Evolutionary conservation across 2,888 invertebrate species (phyloP).

Genomic region (Aleiodes alternator): DNA sequence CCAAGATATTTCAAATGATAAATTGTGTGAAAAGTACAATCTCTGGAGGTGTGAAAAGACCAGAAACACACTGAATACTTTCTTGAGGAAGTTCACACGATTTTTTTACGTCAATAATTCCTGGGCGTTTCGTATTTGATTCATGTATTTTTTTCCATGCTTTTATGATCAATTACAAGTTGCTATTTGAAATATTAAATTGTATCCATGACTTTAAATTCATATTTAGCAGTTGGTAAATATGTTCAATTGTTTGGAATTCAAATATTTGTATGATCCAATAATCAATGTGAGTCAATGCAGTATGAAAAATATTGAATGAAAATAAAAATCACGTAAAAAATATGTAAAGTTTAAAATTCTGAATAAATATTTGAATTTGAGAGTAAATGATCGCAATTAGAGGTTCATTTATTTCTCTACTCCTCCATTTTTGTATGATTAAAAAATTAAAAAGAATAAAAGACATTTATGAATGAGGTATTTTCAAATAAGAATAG

Average conservation of each 20-base stretch:
- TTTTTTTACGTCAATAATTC: constrained; percentile 10
- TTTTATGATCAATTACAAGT: background rate
- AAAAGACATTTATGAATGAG: constrained; percentile 39
- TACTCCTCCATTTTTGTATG: background rate
- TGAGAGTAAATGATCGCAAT: background rate
- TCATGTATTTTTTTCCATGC: background rate
- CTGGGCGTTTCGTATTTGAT: background rate
- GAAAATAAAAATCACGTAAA: constrained; percentile 1
- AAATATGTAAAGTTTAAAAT: constrained; percentile 20
- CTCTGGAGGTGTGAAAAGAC: constrained; percentile 27
- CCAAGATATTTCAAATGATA: constrained; percentile 62
- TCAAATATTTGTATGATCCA: constrained; percentile 18
- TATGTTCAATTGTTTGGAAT: constrained; percentile 12
- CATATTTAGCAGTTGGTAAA: background rate
- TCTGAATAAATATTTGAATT: constrained; percentile 18
- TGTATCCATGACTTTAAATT: constrained; percentile 20
- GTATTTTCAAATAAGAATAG: too few relatives aligned
- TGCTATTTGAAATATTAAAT: constrained; percentile 14
- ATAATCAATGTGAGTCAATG: constrained; percentile 14
- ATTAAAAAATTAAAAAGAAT: background rate
- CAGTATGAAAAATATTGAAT: background rate
- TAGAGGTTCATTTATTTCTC: constrained; percentile 7
- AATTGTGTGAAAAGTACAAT: constrained; percentile 66
- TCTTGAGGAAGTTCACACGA: constrained; percentile 49
- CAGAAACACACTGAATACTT: constrained; percentile 26